Evolutionary conservation across 2,113 vertebrate genomes (phyloP), one percentile per base, ranked within the genome.

Genomic region (Paramisgurnus dabryanus): DNA sequence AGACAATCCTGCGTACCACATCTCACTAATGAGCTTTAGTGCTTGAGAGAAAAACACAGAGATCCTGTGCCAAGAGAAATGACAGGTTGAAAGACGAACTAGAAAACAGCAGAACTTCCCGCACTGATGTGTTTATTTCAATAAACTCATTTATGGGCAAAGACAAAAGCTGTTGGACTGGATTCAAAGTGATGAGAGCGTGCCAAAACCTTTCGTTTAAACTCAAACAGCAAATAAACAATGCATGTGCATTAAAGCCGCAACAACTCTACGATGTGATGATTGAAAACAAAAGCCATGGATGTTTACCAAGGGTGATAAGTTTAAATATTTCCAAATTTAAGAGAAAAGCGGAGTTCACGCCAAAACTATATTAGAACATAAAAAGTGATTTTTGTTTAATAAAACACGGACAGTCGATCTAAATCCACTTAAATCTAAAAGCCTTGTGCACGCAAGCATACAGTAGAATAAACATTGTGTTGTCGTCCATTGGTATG

Each of bases 1-100:
- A 67, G 43, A n/a, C 45, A 18, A 70, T 63, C 61, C 53, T 34
- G 55, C 79, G 65, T 72, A 49, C 43, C 53, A 17, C 18, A 34
- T 71, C 69, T 68, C 73, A 68, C 83, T 79, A 85, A 85, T 85
- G 74, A 82, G 60, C 53, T 71, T 79, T 55, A 79, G 78, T 58
- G 57, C 66, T 60, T 50, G 60, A 78, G 57, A 69, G 47, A 58
- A 64, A 76, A 47, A 72, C 71, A 83, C 41, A 72, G 76, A 66
- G 60, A 57, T 50, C 18, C 63, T 49, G 27, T 40, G 64, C 49
- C 64, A 68, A 68, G 40, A 77, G 17, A 45, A 68, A 67, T 66
- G 53, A 82, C 17, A 47, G 43, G 47, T 22, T 22, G 67, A 60
- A 69, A 61, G 2, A 63, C 10, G 17, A 12, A 74, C 11, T 11